These are phyloP conservation scores for Centropus bengalensis DNA, from an alignment of 2,113 vertebrate species.

Conservation along the genomic window DNA sequence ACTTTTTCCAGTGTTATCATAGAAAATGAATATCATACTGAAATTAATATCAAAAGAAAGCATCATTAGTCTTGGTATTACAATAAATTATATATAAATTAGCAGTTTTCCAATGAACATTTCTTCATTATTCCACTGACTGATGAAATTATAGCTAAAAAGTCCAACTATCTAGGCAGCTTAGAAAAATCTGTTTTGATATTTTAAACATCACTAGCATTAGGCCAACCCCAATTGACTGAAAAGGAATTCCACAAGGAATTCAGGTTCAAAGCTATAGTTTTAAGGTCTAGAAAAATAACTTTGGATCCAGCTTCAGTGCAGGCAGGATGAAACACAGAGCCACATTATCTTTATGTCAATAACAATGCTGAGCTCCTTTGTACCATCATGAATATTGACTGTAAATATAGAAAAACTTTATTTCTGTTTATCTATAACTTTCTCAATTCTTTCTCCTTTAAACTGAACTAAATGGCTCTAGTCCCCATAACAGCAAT, in stretches of 20 bases:
- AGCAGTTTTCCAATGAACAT: neutral
- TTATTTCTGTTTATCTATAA: neutral
- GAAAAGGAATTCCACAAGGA: neutral
- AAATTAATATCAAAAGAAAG: neutral
- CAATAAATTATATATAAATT: neutral
- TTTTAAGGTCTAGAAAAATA: neutral
- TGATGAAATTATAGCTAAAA: neutral
- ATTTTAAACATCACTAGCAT: neutral
- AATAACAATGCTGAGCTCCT: neutral
- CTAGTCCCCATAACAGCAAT: neutral
- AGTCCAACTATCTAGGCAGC: neutral
- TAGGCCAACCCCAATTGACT: neutral
- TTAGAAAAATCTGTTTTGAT: neutral
- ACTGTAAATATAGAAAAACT: neutral
- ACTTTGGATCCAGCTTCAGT: neutral
- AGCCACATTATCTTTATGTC: neutral
- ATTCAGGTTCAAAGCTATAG: neutral
- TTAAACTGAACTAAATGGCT: neutral
- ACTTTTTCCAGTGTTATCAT: neutral
- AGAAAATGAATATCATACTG: neutral
- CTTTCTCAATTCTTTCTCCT: neutral
- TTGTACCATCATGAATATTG: neutral
- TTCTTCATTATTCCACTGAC: neutral
- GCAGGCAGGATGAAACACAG: neutral
- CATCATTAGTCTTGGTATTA: neutral